Evolutionary conservation across 2,113 vertebrate species (phyloP), one percentile per base, ranked within the genome.

Genomic region (Centrocercus urophasianus): DNA sequence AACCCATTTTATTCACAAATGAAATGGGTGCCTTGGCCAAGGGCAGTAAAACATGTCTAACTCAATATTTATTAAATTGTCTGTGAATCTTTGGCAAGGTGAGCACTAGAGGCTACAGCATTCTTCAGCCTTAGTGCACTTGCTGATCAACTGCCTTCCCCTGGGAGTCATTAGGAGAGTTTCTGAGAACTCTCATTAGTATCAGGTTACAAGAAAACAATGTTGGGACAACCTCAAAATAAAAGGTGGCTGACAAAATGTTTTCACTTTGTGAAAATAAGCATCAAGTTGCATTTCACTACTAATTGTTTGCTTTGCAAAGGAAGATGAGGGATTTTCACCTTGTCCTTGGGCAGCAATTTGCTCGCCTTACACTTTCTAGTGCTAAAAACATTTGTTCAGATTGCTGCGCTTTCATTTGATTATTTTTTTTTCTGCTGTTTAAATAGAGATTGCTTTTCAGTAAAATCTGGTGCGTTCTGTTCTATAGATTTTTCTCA

Each of bases 301-400:
- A 3, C 69, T 75, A 25, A 78, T 60, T 88, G 88, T 93, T 95
- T 86, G 75, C 76, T 42, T 78, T 88, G 57, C 20, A 83, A 95
- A 73, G 18, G 11, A 21, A 27, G 25, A 12, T 27, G 30, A 30
- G 63, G 34, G 72, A 59, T 91, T 94, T 54, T 89, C 84, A 71
- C 87, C 94, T 89, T 77, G 56, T 90, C 78, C 86, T 90, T 66
- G 74, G 83, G 83, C 77, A 74, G 24, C 82, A 57, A 34, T 85
- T 76, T 75, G 47, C 85, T 89, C 76, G 48, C 76, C 66, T 93
- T 50, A 38, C 72, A 38, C 57, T 82, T 76, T 66, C 70, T 30
- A 9, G 34, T 14, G 28, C 72, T 85, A 77, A 73, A 88, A 93
- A 78, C 65, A 54, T 90, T 95, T 90, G 92, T 85, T 90, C 80